Percentiles rank a stretch among this genome's conserved stretches.
These are phyloP conservation scores for Pristionchus fissidentatus DNA, from an alignment of 2,888 invertebrate genomes.

Conservation along the genomic window DNA sequence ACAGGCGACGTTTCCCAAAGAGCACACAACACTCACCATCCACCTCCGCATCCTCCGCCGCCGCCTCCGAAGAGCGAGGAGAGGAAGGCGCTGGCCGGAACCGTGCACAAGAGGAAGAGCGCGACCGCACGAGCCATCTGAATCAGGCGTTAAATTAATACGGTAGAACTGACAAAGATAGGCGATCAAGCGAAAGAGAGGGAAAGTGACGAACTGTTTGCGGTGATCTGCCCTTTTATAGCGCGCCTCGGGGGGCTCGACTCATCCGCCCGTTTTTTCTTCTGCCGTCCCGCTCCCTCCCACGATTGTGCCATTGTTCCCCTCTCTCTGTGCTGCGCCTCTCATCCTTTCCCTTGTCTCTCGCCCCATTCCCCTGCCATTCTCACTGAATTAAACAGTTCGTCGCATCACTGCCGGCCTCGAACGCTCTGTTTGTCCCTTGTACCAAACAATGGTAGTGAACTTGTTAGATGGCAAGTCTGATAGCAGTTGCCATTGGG, in stretches of 20 bases:
- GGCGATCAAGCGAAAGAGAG: background rate
- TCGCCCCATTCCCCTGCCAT: background rate
- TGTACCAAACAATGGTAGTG: too few relatives aligned
- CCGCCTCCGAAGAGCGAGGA: slow-evolving; percentile 44
- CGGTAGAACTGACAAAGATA: background rate
- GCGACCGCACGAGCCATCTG: slow-evolving; percentile 26
- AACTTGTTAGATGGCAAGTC: too few relatives aligned
- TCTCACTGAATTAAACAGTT: background rate
- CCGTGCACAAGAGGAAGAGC: slow-evolving; percentile 26
- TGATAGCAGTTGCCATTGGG: too few relatives aligned
- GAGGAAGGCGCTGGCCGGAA: slow-evolving; percentile 4
- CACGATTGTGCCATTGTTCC: background rate
- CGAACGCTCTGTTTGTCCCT: too few relatives aligned
- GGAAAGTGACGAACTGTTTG: slow-evolving; percentile 20
- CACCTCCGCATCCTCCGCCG: slow-evolving; percentile 39
- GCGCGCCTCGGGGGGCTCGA: background rate
- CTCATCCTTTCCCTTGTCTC: background rate
- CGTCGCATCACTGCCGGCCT: too few relatives aligned
- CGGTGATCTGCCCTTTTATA: background rate
- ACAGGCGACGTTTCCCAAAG: background rate
- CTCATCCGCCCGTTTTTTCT: background rate
- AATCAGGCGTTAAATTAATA: background rate
- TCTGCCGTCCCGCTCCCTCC: background rate
- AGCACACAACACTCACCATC: slow-evolving; percentile 40
- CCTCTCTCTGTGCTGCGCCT: background rate